Evolutionary conservation across 2,113 vertebrate species (phyloP).

Genomic region (Pelusios castaneus): DNA sequence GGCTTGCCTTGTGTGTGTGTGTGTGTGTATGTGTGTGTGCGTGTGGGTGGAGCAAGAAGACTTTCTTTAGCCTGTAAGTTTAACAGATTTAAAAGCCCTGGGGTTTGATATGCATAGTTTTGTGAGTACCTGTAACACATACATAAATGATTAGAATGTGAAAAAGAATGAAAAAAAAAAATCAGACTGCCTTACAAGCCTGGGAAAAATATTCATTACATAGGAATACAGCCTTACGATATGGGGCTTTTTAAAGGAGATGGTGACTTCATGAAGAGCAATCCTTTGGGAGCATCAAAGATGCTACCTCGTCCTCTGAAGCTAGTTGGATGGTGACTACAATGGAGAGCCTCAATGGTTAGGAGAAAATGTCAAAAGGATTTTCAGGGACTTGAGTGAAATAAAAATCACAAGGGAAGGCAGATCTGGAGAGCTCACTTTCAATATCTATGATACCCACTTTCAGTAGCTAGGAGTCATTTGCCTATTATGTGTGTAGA

Average conservation of each 20-base stretch:
- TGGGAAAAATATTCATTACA: background rate
- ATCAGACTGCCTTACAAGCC: background rate
- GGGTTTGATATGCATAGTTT: background rate
- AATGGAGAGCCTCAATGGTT: background rate
- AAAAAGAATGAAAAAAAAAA: background rate
- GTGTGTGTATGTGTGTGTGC: no score
- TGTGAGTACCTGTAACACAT: background rate
- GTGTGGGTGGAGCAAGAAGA: background rate
- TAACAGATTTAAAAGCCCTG: background rate
- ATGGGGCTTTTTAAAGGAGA: background rate
- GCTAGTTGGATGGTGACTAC: background rate
- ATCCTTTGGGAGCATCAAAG: accelerated
- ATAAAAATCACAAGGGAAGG: background rate
- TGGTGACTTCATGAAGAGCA: background rate
- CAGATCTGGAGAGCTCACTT: background rate
- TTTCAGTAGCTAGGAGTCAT: background rate
- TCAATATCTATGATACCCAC: background rate
- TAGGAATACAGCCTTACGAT: background rate
- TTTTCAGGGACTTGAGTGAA: background rate
- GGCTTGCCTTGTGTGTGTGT: background rate
- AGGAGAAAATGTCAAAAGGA: background rate
- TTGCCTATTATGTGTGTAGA: background rate
- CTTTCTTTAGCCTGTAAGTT: background rate
- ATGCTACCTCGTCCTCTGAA: background rate
- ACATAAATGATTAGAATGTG: background rate